These are phyloP conservation scores for pig (Sus scrofa) DNA, from an alignment of 2,113 vertebrate genomes.

Conservation along the genomic window DNA sequence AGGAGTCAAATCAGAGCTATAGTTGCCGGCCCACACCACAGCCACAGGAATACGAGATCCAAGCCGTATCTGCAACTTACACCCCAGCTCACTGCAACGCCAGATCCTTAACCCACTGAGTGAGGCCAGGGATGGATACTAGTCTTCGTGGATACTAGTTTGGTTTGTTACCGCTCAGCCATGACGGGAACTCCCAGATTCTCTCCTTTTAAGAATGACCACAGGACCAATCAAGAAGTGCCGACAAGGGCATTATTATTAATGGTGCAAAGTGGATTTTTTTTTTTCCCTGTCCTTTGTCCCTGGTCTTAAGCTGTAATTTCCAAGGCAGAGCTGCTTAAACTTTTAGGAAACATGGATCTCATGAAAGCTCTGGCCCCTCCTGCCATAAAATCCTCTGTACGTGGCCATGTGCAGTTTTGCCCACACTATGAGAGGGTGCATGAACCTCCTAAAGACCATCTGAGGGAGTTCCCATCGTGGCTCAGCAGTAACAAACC, in stretches of 20 bases:
- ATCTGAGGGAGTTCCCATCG: not conserved
- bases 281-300: not conserved
- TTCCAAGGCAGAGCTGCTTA: constrained; percentile 9
- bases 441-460: not conserved
- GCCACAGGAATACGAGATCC: no score
- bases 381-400: not conserved
- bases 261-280: not conserved
- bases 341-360: not conserved
- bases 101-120: no score
- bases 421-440: not conserved
- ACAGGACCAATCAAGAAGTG: not conserved
- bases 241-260: not conserved
- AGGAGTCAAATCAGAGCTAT: no score
- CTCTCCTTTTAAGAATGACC: not conserved
- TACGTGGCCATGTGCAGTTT: not conserved
- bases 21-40: no score
- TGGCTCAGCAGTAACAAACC: no score
- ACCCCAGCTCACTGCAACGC: no score
- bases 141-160: no score
- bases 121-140: no score
- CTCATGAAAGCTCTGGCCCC: not conserved
- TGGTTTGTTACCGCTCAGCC: no score
- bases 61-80: no score
- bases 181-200: no score
- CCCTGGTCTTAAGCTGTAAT: not conserved